Evolutionary conservation across 2,888 invertebrate species (phyloP).

Genomic region (Melanchra persicariae): DNA sequence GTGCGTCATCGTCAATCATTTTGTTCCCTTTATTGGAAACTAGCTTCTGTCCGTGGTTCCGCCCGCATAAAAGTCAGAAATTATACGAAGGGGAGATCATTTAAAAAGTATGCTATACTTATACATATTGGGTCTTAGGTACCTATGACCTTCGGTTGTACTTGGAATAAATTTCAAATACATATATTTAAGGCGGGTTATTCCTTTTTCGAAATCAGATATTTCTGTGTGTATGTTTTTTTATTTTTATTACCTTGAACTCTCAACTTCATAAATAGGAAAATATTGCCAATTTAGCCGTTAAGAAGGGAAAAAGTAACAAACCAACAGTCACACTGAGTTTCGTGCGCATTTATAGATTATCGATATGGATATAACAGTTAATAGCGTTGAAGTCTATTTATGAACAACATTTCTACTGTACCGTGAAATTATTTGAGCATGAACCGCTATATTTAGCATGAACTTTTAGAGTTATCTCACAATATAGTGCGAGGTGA

Average conservation of each 20-base stretch:
- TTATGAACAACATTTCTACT: constrained; percentile 31
- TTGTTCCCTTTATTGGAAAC: constrained; percentile 38
- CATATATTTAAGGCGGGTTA: too few species aligned
- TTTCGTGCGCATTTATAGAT: background rate
- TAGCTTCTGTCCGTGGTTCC: background rate
- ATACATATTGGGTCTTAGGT: too few species aligned
- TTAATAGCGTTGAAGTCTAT: constrained; percentile 38
- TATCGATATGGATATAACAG: constrained; percentile 2
- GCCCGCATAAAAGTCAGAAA: background rate
- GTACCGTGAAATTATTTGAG: constrained; percentile 23
- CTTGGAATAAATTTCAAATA: too few species aligned
- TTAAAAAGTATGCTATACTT: background rate
- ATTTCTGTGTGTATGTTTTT: background rate
- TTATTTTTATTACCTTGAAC: background rate
- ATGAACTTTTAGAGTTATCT: constrained; percentile 27
- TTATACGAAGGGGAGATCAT: background rate
- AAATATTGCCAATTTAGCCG: background rate
- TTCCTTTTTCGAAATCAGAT: background rate
- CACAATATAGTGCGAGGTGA: constrained; percentile 11
- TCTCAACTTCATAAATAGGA: too few species aligned
- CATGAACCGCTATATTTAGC: constrained; percentile 45
- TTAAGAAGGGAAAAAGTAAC: background rate
- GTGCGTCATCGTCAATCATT: constrained; percentile 69
- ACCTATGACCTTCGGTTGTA: too few species aligned
- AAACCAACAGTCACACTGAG: background rate